Evolutionary conservation across 2,797 vertebrate species (phyloP), one percentile per base, ranked within the genome.

Genomic region (Lycodopsis pacificus): DNA sequence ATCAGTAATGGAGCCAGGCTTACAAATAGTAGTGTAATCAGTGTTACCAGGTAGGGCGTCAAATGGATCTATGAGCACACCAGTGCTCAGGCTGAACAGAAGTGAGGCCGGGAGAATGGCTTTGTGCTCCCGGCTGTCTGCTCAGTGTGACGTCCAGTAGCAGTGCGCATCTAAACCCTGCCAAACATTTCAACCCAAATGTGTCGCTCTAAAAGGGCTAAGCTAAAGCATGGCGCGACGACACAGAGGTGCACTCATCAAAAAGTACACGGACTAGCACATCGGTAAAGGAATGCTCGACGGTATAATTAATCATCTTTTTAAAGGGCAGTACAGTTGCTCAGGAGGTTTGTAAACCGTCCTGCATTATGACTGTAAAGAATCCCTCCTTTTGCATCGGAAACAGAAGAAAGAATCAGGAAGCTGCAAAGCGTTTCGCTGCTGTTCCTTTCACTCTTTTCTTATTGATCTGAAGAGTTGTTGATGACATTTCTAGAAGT

Each of bases 1-100:
- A 73, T 75, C 19, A 61, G 71, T 49, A 46, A 44, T 32, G 32
- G 72, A 61, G 71, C 48, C 40, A 38, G 38, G 72, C 75, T 70
- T 71, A 56, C 7, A 59, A 54, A 36, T 32, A 48, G 42, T 42
- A 15, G 53, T 74, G 68, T 66, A 40, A 79, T 79, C 62, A 44
- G 7, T 53, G 53, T 80, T 73, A 62, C 10, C 7, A 40, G 34
- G 32, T 2, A 46, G 51, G 56, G 22, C 1, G 8, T 58, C 38
- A 27, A 62, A 72, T 63, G 61, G 65, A 67, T 76, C 56, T 61
- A 15, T 69, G 42, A 59, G 6, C 77, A 40, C 63, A 57, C 40
- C 25, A 11, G 36, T 32, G 73, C 53, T 53, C 1, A 20, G 48
- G 27, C 25, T 70, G 32, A 61, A 22, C 19, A 63, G 46, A 65